Evolutionary conservation across 1,140 invertebrate species (phyloP).

Genomic region (Lineus longissimus): DNA sequence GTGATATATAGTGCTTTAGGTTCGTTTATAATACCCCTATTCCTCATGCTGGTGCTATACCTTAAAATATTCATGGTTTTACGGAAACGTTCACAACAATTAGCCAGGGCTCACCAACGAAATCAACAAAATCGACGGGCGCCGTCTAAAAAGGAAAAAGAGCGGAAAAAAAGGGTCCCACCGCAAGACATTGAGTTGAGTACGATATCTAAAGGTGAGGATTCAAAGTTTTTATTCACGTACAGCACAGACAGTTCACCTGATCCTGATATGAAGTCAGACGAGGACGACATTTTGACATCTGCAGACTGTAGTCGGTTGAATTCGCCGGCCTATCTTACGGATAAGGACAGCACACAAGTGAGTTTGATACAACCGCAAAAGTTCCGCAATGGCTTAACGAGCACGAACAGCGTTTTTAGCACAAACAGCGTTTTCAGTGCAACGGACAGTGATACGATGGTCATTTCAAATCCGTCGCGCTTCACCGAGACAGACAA

Average conservation of each 20-base stretch:
- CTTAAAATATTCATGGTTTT: conserved; percentile 84
- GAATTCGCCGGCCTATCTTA: background rate
- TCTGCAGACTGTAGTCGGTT: background rate
- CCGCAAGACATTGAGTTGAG: conserved; percentile 1
- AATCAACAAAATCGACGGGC: background rate
- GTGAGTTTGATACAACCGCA: background rate
- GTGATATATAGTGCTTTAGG: conserved; percentile 93
- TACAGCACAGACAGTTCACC: conserved; percentile 6
- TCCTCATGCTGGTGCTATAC: conserved; percentile 95
- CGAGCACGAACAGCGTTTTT: background rate
- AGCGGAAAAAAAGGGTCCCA: background rate
- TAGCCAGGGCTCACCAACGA: background rate
- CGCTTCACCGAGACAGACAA: background rate
- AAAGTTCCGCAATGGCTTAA: background rate
- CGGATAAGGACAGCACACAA: background rate
- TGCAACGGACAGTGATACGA: background rate
- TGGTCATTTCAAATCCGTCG: background rate
- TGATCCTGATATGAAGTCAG: background rate
- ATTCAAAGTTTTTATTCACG: conserved; percentile 1
- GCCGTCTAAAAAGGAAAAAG: background rate
- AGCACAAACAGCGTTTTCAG: too few relatives aligned
- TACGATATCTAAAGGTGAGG: background rate
- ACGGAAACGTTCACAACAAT: conserved; percentile 23
- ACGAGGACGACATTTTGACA: background rate
- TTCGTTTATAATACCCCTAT: conserved; percentile 93